A percentile compares a stretch with the other conserved stretches of the same genome.
phyloP scores from a whole-genome alignment of 2,797 vertebrate species.

The Pseudochromis fuscus region DNA sequence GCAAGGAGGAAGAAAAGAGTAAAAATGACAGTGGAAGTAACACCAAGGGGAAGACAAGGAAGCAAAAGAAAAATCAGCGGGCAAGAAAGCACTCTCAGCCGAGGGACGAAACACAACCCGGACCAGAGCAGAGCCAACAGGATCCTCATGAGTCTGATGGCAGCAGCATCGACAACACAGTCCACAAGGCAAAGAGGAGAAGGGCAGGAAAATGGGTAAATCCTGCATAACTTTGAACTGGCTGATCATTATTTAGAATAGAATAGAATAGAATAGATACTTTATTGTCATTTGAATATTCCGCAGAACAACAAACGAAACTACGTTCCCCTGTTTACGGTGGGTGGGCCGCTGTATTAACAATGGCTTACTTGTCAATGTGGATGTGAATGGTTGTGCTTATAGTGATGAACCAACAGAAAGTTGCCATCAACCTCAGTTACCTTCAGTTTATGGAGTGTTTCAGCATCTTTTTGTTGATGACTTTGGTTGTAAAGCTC shows the following conservation, averaged over 20 bases:
- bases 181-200: constrained; percentile 67
- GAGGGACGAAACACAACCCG: constrained; percentile 65
- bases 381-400: too few relatives aligned
- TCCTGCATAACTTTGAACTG: not conserved
- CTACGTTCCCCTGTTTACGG: too few relatives aligned
- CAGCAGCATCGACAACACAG: constrained; percentile 57
- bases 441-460: not conserved
- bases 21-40: constrained; percentile 68
- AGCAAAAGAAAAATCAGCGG: constrained; percentile 76
- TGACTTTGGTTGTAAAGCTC: too few relatives aligned
- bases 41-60: constrained; percentile 70
- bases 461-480: too few relatives aligned
- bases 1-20: constrained; percentile 60
- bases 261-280: too few relatives aligned
- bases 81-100: constrained; percentile 75
- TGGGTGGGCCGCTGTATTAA: too few relatives aligned
- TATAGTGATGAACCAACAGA: too few relatives aligned
- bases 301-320: too few relatives aligned
- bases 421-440: too few relatives aligned
- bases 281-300: too few relatives aligned
- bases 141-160: constrained; percentile 50
- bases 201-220: constrained; percentile 84
- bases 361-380: not conserved
- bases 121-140: constrained; percentile 45
- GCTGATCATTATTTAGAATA: not conserved